Evolutionary conservation across 1,140 invertebrate species (phyloP).

Genomic region (Drosophila tani): DNA sequence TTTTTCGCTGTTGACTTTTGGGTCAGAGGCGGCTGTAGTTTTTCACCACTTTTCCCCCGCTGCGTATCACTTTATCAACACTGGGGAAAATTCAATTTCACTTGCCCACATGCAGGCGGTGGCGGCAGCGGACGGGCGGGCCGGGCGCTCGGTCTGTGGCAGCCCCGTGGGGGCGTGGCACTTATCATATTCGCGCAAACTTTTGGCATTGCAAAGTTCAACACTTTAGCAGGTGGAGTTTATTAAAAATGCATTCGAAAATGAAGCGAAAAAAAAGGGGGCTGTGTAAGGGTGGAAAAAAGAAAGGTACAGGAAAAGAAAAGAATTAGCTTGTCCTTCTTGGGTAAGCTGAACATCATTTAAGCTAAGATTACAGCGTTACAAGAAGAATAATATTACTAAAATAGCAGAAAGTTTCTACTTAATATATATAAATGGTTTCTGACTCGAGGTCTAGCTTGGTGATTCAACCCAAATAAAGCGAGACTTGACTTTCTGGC

Average conservation of each 20-base stretch:
- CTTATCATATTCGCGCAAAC: conserved; percentile 75
- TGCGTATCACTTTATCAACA: conserved; percentile 74
- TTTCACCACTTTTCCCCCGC: background rate
- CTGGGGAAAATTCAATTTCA: conserved; percentile 79
- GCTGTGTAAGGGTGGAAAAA: background rate
- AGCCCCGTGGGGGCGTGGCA: conserved; percentile 42
- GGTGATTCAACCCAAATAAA: too few species aligned
- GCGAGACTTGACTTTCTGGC: too few species aligned
- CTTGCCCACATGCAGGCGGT: conserved; percentile 55
- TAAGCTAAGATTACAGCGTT: background rate
- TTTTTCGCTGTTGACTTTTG: conserved; percentile 55
- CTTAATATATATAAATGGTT: too few species aligned
- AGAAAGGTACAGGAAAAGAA: background rate
- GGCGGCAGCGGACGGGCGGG: background rate
- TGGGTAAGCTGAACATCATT: background rate
- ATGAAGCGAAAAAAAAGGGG: conserved; percentile 25
- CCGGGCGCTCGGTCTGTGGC: background rate
- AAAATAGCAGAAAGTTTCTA: too few species aligned
- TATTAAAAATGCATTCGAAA: conserved; percentile 59
- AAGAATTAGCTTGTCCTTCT: too few species aligned
- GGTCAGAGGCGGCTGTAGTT: conserved; percentile 39
- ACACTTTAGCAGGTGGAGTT: conserved; percentile 50
- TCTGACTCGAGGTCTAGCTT: too few species aligned
- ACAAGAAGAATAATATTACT: too few species aligned
- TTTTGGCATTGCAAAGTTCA: conserved; percentile 48